Evolutionary conservation across 2,888 invertebrate species (phyloP).

Genomic region (Eubasilissa splendida): DNA sequence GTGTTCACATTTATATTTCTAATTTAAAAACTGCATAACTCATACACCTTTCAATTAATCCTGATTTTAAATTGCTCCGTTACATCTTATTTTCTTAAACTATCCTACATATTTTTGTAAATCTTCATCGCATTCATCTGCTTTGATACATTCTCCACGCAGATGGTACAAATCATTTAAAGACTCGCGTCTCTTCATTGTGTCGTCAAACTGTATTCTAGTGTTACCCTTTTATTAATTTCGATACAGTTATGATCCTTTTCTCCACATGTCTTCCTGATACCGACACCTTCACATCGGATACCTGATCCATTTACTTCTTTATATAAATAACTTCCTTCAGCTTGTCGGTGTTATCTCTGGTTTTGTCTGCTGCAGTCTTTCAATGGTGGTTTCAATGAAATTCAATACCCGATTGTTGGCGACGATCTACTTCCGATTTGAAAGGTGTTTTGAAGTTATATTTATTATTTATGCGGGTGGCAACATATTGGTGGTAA

Average conservation of each 20-base stretch:
- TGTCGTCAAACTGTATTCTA: constrained; percentile 29
- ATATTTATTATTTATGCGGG: constrained; percentile 10
- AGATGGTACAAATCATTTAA: constrained; percentile 25
- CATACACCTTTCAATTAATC: no score
- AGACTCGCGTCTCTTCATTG: not conserved
- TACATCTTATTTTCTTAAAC: not conserved
- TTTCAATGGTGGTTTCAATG: constrained; percentile 2
- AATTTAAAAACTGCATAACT: no score
- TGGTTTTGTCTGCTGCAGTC: not conserved
- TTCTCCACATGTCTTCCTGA: constrained; percentile 33
- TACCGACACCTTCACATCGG: constrained; percentile 16
- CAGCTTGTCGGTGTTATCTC: not conserved
- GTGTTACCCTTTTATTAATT: constrained; percentile 1
- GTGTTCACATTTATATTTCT: no score
- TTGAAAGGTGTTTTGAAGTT: constrained; percentile 40
- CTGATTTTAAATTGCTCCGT: not conserved
- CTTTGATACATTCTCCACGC: not conserved
- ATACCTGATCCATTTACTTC: not conserved
- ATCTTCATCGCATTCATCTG: not conserved
- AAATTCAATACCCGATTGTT: constrained; percentile 13
- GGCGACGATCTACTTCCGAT: constrained; percentile 45
- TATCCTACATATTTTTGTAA: not conserved
- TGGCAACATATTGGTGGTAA: not conserved
- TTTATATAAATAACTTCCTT: constrained; percentile 1
- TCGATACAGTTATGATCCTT: constrained; percentile 31